A percentile compares a stretch with the other conserved stretches of the same genome.
phyloP scores from a whole-genome alignment of 1,140 invertebrate genomes.

The Potamilus streckersoni region DNA sequence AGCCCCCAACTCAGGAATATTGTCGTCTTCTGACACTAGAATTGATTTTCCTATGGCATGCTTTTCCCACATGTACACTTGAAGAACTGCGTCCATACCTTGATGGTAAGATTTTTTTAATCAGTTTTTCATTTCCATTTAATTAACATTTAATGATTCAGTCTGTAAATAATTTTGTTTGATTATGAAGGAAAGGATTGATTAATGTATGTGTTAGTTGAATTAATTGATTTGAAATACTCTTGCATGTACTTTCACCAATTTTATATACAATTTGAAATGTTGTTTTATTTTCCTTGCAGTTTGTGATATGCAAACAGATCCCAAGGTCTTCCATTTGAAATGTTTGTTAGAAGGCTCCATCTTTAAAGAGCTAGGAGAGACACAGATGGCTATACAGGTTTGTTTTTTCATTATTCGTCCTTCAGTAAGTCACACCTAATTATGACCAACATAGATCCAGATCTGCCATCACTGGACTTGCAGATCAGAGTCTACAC shows the following conservation, averaged over 20 bases:
- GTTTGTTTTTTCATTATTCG: slow-evolving; percentile 28
- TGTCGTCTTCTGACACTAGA: slow-evolving; percentile 77
- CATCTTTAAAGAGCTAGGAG: slow-evolving; percentile 56
- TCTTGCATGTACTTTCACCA: neutral
- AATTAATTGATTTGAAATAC: neutral
- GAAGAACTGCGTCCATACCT: slow-evolving; percentile 65
- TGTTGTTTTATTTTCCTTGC: slow-evolving; percentile 21
- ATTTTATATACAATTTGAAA: neutral
- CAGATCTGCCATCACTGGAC: too few species aligned
- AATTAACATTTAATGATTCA: neutral
- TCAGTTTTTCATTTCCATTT: neutral
- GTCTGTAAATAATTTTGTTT: too few species aligned
- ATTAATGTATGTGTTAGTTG: neutral
- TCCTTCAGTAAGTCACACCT: neutral
- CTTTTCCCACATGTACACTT: slow-evolving; percentile 74
- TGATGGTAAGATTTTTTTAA: slow-evolving; percentile 32
- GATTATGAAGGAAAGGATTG: too few species aligned
- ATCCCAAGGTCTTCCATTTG: slow-evolving; percentile 58
- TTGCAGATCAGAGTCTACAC: too few species aligned
- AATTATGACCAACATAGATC: too few species aligned
- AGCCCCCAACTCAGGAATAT: slow-evolving; percentile 61
- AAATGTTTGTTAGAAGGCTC: slow-evolving; percentile 65
- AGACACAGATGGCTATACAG: slow-evolving; percentile 59
- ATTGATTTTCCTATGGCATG: slow-evolving; percentile 80
- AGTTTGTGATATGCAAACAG: slow-evolving; percentile 64